Percentiles rank a stretch among this genome's conserved stretches.
These are phyloP conservation scores for Cosmopolites sordidus DNA, from an alignment of 2,888 invertebrate genomes.

Conservation along the genomic window DNA sequence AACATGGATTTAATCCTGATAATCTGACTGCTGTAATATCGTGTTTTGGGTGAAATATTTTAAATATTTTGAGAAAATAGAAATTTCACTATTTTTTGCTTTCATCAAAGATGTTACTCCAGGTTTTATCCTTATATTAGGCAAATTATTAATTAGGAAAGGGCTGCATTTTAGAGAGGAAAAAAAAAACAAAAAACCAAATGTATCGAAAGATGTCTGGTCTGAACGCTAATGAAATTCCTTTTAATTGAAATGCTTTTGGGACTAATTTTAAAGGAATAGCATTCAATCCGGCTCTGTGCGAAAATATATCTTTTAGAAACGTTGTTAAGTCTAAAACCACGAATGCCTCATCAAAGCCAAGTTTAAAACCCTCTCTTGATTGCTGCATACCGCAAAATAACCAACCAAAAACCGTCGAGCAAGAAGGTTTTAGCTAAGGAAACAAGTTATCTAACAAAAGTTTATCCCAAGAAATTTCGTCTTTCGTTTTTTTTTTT, in stretches of 20 bases:
- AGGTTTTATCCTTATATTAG: too few species aligned
- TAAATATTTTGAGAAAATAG: too few species aligned
- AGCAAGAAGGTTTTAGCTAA: slow-evolving; percentile 15
- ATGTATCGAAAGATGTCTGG: too few species aligned
- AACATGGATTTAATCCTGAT: too few species aligned
- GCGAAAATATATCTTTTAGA: slow-evolving; percentile 13
- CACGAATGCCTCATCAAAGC: slow-evolving; percentile 19
- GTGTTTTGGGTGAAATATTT: too few species aligned
- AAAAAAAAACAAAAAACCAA: too few species aligned
- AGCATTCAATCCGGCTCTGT: slow-evolving; percentile 4
- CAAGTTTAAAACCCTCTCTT: slow-evolving; percentile 19
- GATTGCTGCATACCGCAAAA: slow-evolving; percentile 23
- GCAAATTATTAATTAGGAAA: too few species aligned
- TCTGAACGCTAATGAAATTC: background rate
- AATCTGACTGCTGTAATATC: too few species aligned
- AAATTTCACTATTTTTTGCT: too few species aligned
- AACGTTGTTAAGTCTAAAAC: slow-evolving; percentile 17
- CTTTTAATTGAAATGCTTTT: slow-evolving; percentile 1
- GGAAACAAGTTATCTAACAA: slow-evolving; percentile 21
- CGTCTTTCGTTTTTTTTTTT: slow-evolving; percentile 11
- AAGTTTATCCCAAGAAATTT: slow-evolving; percentile 16
- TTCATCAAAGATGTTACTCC: too few species aligned
- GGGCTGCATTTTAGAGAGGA: too few species aligned
- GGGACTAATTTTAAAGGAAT: background rate
- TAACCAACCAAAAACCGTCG: slow-evolving; percentile 19